Percentiles rank a stretch among this genome's conserved stretches.
Evolutionary conservation across 2,113 vertebrate species (phyloP).

Genomic region (Tupaia chinensis): DNA sequence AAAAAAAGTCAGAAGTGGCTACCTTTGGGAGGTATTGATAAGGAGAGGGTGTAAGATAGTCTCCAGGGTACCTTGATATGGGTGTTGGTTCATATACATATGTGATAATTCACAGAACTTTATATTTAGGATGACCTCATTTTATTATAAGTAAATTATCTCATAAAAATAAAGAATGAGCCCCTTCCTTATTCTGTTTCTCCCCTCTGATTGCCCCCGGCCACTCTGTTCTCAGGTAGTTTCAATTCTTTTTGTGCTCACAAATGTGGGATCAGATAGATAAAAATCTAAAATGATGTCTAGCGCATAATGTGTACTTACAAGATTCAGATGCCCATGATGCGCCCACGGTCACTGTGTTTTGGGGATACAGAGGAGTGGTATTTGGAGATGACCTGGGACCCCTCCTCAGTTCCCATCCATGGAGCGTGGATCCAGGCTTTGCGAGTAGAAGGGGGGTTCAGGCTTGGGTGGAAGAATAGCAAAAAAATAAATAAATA

Average conservation of each 20-base stretch:
- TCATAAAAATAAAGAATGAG: neutral
- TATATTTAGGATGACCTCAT: neutral
- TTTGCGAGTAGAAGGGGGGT: neutral
- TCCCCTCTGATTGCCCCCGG: neutral
- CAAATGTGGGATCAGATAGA: neutral
- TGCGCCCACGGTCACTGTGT: neutral
- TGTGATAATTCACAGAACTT: neutral
- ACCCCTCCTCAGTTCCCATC: neutral
- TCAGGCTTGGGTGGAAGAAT: conserved; percentile 70
- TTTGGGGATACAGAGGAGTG: neutral
- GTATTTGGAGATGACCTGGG: neutral
- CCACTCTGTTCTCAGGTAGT: neutral
- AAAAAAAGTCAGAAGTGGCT: neutral
- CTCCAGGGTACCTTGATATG: neutral
- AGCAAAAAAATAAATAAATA: conserved; percentile 83
- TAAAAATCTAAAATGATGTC: neutral
- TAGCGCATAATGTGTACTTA: neutral
- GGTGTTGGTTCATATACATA: neutral
- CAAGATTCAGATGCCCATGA: neutral
- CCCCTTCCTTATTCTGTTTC: neutral
- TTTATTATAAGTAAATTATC: conserved; percentile 16
- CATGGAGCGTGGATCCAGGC: neutral
- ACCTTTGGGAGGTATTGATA: neutral
- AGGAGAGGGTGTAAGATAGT: neutral
- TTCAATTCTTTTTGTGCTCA: neutral